phyloP scores from a whole-genome alignment of 2,113 vertebrate species.

The Castor canadensis region DNA sequence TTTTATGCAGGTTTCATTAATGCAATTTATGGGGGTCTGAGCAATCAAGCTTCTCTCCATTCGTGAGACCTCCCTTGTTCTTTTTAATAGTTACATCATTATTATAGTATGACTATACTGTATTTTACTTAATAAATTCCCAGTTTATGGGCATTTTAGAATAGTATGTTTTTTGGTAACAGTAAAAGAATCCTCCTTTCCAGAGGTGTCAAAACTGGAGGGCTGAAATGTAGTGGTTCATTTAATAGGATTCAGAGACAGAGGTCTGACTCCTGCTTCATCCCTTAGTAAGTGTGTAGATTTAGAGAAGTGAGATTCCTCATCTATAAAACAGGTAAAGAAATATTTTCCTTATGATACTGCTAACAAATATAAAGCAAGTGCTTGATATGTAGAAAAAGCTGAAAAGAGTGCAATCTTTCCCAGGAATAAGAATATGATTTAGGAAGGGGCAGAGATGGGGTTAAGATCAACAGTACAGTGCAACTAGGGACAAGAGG shows the following conservation, averaged over 20 bases:
- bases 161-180: background rate
- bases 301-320: background rate
- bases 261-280: background rate
- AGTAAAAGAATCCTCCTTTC: slow-evolving; percentile 13
- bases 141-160: background rate
- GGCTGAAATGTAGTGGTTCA: background rate
- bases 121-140: background rate
- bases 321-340: background rate
- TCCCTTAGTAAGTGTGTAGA: background rate
- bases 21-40: background rate
- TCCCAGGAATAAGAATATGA: background rate
- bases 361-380: background rate
- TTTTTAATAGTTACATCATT: background rate
- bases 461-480: background rate
- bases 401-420: background rate
- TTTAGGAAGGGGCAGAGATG: background rate
- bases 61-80: background rate
- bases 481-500: background rate
- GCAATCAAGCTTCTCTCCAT: background rate
- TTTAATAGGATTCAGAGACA: background rate
- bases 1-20: background rate
- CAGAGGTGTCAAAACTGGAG: background rate
- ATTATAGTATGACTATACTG: background rate
- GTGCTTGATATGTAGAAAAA: background rate
- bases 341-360: background rate